Base-by-base conservation (phyloP, 2,113 vertebrate genomes). In the Alces alces region DNA sequence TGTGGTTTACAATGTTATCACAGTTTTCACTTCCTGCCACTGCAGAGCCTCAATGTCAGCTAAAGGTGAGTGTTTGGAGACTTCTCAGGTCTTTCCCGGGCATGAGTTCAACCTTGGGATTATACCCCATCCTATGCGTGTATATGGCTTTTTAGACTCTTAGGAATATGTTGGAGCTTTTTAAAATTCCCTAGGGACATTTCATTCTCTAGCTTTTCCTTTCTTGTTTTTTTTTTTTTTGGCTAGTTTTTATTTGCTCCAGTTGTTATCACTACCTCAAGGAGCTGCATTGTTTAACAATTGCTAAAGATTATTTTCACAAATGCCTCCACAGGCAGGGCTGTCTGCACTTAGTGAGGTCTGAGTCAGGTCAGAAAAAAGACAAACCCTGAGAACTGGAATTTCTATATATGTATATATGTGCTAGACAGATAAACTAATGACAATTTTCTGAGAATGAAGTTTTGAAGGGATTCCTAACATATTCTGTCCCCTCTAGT, bases 291-390 rank as follows among this genome's bases (percentile, higher is more conserved):
- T 85, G 33, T 85, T 91, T 50, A 95, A 61, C 52, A 88, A 28
- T 64, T 95, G 52, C 17, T 93, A 17, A 15, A 88, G 52, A 54
- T 94, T 89, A 70, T 94, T 97, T 97, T 93, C 39, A 85, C 54
- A 97, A 91, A 91, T 86, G 6, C 13, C 39, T 91, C 16, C 16
- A 86, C n/a, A 30, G n/a, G 52, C 58, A 57, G 73, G 7, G 1
- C 45, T 86, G 39, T 33, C 30, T 85, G 43, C 73, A 93, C 14
- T 47, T 57, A 85, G 43, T 45, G 25, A 95, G 58, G 23, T 86
- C 15, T 96, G 58, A 52, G n/a, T 91, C 33, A 78, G 45, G 70
- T 80, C 12, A 83, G n/a, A 95, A 95, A 93, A 79, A 97, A 97
- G 60, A 86, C 16, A 86, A 64, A 13, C 16, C 43, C 73, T 47